Evolutionary conservation across 1,140 invertebrate species (phyloP).

Genomic region (Heterodera schachtii): DNA sequence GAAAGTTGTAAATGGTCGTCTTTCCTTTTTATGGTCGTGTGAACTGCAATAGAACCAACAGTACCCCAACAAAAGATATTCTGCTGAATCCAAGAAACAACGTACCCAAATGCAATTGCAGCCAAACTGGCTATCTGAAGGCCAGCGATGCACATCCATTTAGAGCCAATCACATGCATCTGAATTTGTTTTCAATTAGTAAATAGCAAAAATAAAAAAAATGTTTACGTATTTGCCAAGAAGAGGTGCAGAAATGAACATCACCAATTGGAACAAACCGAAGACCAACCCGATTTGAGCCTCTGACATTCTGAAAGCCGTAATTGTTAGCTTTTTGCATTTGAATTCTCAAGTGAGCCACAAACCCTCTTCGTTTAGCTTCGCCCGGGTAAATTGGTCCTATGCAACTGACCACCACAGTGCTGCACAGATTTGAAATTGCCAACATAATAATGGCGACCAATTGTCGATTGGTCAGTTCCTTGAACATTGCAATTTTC

Average conservation of each 20-base stretch:
- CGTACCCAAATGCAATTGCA: slow-evolving; percentile 70
- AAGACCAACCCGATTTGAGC: slow-evolving; percentile 88
- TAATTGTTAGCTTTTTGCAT: neutral
- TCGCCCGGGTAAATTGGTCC: slow-evolving; percentile 83
- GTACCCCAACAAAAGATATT: too few species aligned
- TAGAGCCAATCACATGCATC: slow-evolving; percentile 81
- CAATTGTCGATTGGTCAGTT: slow-evolving; percentile 80
- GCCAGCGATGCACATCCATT: slow-evolving; percentile 81
- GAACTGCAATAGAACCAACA: too few species aligned
- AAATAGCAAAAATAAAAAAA: neutral
- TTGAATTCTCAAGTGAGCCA: neutral
- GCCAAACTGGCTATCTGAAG: slow-evolving; percentile 78
- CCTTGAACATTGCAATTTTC: slow-evolving; percentile 35
- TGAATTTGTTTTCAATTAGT: slow-evolving; percentile 56
- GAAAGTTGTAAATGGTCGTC: too few species aligned
- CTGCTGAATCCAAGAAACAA: neutral
- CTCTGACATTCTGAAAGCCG: slow-evolving; percentile 74
- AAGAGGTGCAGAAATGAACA: slow-evolving; percentile 84
- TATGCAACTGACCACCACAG: slow-evolving; percentile 82
- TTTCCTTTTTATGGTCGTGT: too few species aligned
- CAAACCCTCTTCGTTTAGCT: slow-evolving; percentile 67
- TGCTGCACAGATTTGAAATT: slow-evolving; percentile 84
- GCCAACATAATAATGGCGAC: slow-evolving; percentile 79
- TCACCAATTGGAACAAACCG: slow-evolving; percentile 85
- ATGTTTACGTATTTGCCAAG: slow-evolving; percentile 79